Evolutionary conservation across 2,888 invertebrate genomes (phyloP), one percentile per base, ranked within the genome.

Genomic region (Epistrophe eligans): DNA sequence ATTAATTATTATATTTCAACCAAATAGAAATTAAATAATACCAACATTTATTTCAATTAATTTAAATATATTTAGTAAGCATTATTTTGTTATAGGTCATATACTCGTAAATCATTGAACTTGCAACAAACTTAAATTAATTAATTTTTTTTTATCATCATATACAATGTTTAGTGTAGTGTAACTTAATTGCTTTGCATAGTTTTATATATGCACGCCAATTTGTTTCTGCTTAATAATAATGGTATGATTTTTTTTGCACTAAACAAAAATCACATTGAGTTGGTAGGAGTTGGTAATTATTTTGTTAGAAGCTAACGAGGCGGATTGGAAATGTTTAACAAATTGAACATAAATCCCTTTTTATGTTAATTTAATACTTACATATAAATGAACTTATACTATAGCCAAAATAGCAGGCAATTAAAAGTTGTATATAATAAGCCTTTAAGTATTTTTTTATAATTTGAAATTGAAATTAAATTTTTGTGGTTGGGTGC

Each of bases 111-210:
- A 52, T 52, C 2, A 52, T 24, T 24, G 13, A 52, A 52, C 52
- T 52, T 52, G 24, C 19, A 52, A 50, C 10, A 50, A n/a, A 24
- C 19, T 52, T 24, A 24, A 52, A 52, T 24, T 15, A 24, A 24
- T 13, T 24, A 52, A 52, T 13, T 24, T 4, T 15, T 4, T 45
- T n/a, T n/a, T n/a, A n/a, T 45, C n/a, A 24, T 7, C 24, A 5
- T n/a, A n/a, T n/a, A n/a, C n/a, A 52, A 24, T 52, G 52, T 50
- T 50, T 52, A 52, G 6, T 52, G 6, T 52, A 52, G 19, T 52
- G 52, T 13, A 19, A 24, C 6, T 13, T 52, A 52, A 52, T 52
- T 52, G 11, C 24, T 13, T 13, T 43, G 40, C 13, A 13, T 40
- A 40, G 4, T 13, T 40, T 13, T 10, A 38, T 17, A 3, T 24